phyloP scores from a whole-genome alignment of 2,888 invertebrate species.

The Lochmaea crataegi region DNA sequence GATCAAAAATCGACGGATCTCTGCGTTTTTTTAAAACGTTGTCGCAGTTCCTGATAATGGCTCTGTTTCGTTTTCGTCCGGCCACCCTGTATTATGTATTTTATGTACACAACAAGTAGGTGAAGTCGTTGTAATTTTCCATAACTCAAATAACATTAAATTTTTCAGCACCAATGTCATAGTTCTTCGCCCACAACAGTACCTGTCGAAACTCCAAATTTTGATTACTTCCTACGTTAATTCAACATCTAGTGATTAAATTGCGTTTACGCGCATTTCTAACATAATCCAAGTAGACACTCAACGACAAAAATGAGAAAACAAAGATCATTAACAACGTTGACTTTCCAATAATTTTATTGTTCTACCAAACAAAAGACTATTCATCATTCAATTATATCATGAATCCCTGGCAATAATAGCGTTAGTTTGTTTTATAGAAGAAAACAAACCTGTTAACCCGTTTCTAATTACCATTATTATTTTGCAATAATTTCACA shows the following conservation, averaged over 20 bases:
- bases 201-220: not conserved
- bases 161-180: too few relatives aligned
- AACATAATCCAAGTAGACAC: not conserved
- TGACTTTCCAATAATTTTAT: constrained; percentile 1
- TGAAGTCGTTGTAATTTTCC: too few relatives aligned
- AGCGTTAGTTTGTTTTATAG: not conserved
- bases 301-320: not conserved
- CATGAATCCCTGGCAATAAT: not conserved
- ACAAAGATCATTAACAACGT: not conserved
- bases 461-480: not conserved
- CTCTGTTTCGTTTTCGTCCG: too few relatives aligned
- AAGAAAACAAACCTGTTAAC: not conserved
- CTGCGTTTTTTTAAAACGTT: too few relatives aligned
- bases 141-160: too few relatives aligned
- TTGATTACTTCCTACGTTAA: not conserved
- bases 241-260: not conserved
- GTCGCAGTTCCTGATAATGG: too few relatives aligned
- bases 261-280: not conserved
- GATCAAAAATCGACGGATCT: too few relatives aligned
- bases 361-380: not conserved
- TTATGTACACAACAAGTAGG: too few relatives aligned
- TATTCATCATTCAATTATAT: not conserved
- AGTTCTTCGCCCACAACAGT: not conserved
- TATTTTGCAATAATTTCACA: not conserved
- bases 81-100: too few relatives aligned